Conservation (phyloP, 2,797 vertebrate species). For the Anguilla megastoma region DNA sequence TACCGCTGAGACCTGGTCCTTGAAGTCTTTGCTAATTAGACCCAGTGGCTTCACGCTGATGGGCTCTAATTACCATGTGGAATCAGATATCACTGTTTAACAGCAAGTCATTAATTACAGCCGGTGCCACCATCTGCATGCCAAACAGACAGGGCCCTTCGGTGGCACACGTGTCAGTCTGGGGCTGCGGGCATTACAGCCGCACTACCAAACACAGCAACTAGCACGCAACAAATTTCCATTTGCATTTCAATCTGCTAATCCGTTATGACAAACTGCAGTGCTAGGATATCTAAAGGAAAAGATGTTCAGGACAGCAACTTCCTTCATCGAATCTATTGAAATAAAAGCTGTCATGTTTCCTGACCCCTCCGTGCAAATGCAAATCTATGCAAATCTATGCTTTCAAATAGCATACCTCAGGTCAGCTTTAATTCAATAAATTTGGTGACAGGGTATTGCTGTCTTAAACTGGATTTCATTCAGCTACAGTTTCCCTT, state of each 20-base stretch:
- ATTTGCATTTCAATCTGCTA: not conserved
- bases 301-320: not conserved
- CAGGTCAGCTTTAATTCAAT: no score
- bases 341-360: not conserved
- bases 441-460: no score
- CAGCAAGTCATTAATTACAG: slow-evolving; percentile 75
- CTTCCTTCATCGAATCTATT: not conserved
- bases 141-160: slow-evolving; percentile 51
- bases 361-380: not conserved
- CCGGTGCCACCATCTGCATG: slow-evolving; percentile 59
- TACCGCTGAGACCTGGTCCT: slow-evolving; percentile 35
- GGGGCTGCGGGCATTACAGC: not conserved
- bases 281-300: not conserved
- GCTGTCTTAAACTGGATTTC: no score
- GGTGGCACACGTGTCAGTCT: slow-evolving; percentile 44
- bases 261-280: not conserved
- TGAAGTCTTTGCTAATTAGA: slow-evolving; percentile 57
- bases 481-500: no score
- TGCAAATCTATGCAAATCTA: not conserved
- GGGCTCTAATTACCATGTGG: slow-evolving; percentile 69
- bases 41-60: slow-evolving; percentile 56
- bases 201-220: not conserved
- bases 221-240: not conserved
- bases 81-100: slow-evolving; percentile 71
- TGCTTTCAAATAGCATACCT: no score